Evolutionary conservation across 2,113 vertebrate species (phyloP), one percentile per base, ranked within the genome.

Genomic region (Carassius auratus): DNA sequence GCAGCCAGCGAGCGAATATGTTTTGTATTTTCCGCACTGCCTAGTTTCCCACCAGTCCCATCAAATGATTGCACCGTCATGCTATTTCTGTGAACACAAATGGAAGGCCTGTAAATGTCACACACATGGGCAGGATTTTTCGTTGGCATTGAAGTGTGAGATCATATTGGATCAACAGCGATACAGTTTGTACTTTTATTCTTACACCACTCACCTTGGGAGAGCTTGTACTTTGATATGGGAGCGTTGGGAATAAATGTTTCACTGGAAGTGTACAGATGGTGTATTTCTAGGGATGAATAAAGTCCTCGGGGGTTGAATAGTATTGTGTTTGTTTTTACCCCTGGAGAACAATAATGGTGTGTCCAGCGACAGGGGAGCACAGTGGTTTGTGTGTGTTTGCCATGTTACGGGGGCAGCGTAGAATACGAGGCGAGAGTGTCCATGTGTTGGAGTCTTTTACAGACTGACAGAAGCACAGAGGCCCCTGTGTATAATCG

Each of bases 371-470:
- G 57, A 15, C 23, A 66, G 71, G 76, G 45, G 26, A 77, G 8
- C 76, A 80, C 77, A 71, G 77, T 69, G 38, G 71, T 75, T 61
- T 85, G 71, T 85, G 73, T 61, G 55, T 62, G 21, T 81, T 69
- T 83, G 80, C 23, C 59, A 80, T 76, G 78, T 69, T 66, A 69
- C 26, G 30, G 61, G 59, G 73, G 71, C 78, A 74, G 68, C 5
- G n/a, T 48, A 55, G 68, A 80, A 82, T 38, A 77, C n/a, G 87
- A 84, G 68, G 68, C 84, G 61, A 66, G 42, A 50, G 50, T 6
- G n/a, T 61, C 68, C 87, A 86, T 86, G 85, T 88, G 85, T 88
- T 86, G 59, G 76, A 86, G 87, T 88, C 87, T 86, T 86, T 88
- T 88, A 88, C 87, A 80, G 79, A 89, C 81, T 76, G 74, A 74